Conservation (phyloP, 2,888 invertebrate species). For the Pedicia rivosa region DNA sequence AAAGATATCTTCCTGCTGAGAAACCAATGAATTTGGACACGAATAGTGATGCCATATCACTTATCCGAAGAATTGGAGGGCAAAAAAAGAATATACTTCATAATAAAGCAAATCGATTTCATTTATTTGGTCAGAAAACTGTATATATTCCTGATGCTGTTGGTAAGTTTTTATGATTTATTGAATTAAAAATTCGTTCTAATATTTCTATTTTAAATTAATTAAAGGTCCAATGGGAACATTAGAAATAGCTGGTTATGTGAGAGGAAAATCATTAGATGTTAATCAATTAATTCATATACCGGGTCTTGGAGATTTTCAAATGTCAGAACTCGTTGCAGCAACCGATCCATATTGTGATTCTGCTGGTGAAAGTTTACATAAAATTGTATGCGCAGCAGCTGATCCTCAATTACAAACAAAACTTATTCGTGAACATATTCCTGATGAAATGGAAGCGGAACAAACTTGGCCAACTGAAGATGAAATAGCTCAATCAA, state of each 20-base stretch:
- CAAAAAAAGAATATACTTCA: slow-evolving; percentile 63
- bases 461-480: slow-evolving; percentile 96
- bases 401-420: slow-evolving; percentile 55
- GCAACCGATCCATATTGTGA: slow-evolving; percentile 53
- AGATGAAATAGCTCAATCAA: slow-evolving; percentile 68
- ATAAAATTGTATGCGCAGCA: slow-evolving; percentile 25
- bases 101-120: slow-evolving; percentile 65
- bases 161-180: slow-evolving; percentile 16
- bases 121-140: slow-evolving; percentile 67
- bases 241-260: slow-evolving; percentile 70
- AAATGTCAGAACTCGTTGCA: slow-evolving; percentile 65
- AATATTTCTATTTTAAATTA: slow-evolving; percentile 10
- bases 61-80: slow-evolving; percentile 57
- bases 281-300: slow-evolving; percentile 84
- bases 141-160: slow-evolving; percentile 38
- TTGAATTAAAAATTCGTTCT: too few species aligned
- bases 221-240: slow-evolving; percentile 49
- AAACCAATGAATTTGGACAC: slow-evolving; percentile 68
- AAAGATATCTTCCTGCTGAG: slow-evolving; percentile 65
- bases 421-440: slow-evolving; percentile 60
- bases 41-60: slow-evolving; percentile 53
- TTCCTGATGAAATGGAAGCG: slow-evolving; percentile 80
- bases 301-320: slow-evolving; percentile 85
- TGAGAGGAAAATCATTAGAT: slow-evolving; percentile 67
- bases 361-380: slow-evolving; percentile 17